Evolutionary conservation across 2,888 invertebrate genomes (phyloP), one percentile per base, ranked within the genome.

Genomic region (Caenorhabditis sulstoni): DNA sequence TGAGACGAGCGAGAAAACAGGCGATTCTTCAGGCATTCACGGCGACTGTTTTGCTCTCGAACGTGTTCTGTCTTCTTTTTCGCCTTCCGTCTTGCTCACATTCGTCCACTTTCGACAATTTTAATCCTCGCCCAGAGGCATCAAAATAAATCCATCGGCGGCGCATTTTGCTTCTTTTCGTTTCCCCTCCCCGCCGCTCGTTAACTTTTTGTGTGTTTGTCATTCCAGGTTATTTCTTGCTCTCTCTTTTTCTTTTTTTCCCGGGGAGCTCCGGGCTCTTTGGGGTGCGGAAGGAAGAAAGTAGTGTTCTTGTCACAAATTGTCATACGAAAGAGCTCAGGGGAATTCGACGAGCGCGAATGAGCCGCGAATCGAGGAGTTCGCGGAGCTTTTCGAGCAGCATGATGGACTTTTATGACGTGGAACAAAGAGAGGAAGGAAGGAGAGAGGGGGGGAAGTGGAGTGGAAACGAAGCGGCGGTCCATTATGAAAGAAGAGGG

Each of bases 231-330:
- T 55, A 47, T 45, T 41, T 23, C 39, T 49, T 16, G 35, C 41
- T 20, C 22, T 18, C 41, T 12, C 22, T 58, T 16, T 35, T 14
- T 20, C 16, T 57, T 41, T 22, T 23, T 44, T 23, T 41, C 7
- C 29, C 41, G n/a, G 41, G 14, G 41, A 65, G 11, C 41, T 41
- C 29, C 11, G n/a, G n/a, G n/a, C n/a, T 41, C 3, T 41, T 14
- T 41, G 41, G 12, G 41, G 2, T 11, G 14, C 18, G 37, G 37
- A 22, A 18, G 50, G 50, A 61, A 59, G 12, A 44, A 52, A 47
- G 52, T 53, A 61, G 71, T 71, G 71, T 71, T 71, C 71, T 71
- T 62, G 62, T 71, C 71, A 71, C 62, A 71, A 71, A 71, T 71
- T 64, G 71, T 71, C 71, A 71, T 64, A 53, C 64, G 70, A 70